Conservation (phyloP, 2,888 invertebrate genomes). For the Odontothrips loti region DNA sequence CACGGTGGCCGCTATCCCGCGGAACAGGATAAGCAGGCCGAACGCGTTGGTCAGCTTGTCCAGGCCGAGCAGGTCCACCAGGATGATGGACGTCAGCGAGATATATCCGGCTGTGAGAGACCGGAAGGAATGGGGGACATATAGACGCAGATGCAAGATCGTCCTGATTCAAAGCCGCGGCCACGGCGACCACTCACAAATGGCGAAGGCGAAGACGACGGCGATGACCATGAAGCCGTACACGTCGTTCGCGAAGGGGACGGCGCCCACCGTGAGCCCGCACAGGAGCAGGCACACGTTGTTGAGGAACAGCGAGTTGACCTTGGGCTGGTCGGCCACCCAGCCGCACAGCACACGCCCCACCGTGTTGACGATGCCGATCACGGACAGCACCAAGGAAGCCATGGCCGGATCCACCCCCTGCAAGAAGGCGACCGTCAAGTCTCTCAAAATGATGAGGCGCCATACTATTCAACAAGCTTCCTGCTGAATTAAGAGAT, state of each 20-base stretch:
- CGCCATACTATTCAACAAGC: too few species aligned
- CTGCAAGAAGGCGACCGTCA: constrained; percentile 48
- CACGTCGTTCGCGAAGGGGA: constrained; percentile 73
- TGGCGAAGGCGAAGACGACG: constrained; percentile 85
- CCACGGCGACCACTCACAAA: too few species aligned
- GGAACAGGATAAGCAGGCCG: constrained; percentile 89
- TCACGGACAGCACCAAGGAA: constrained; percentile 72
- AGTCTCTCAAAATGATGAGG: too few species aligned
- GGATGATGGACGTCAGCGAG: constrained; percentile 93
- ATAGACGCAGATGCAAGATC: background rate
- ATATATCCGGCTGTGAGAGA: constrained; percentile 91
- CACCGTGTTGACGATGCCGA: constrained; percentile 90
- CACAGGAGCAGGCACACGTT: constrained; percentile 87
- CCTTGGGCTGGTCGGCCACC: constrained; percentile 86
- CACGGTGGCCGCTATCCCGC: constrained; percentile 89
- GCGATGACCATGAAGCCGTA: constrained; percentile 77
- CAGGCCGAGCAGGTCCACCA: constrained; percentile 92
- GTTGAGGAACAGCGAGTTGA: constrained; percentile 88
- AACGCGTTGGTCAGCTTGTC: constrained; percentile 96
- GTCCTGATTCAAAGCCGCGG: background rate
- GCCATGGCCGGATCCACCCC: constrained; percentile 68
- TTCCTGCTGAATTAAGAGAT: too few species aligned
- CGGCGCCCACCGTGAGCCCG: constrained; percentile 76
- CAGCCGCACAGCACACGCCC: constrained; percentile 87
- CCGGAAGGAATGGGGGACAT: background rate